A percentile compares a stretch with the other conserved stretches of the same genome.
Conservation (phyloP, 2,797 vertebrate genomes). For the Okamejei kenojei region DNA sequence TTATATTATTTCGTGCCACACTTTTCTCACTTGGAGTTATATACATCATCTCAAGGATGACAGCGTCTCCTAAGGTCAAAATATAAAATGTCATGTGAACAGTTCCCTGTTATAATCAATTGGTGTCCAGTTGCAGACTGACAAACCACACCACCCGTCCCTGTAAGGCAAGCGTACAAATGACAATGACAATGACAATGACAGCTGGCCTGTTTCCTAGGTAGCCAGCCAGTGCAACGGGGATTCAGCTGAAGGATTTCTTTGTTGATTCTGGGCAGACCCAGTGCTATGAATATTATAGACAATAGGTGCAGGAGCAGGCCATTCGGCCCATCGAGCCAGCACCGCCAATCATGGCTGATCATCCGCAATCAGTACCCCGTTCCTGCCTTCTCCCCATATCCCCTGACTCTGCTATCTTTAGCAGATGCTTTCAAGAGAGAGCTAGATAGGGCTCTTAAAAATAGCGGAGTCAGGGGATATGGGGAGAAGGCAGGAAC, state of each 20-base stretch:
- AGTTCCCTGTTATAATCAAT: background rate
- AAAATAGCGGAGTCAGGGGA: too few species aligned
- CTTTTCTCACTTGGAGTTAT: background rate
- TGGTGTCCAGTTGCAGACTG: background rate
- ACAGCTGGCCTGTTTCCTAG: background rate
- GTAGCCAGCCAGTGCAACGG: background rate
- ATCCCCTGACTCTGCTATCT: too few species aligned
- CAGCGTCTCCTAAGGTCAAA: background rate
- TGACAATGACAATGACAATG: background rate
- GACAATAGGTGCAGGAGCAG: too few species aligned
- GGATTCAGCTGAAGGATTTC: background rate
- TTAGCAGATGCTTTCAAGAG: too few species aligned
- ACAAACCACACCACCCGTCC: background rate
- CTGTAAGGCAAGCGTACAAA: background rate
- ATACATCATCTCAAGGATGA: background rate
- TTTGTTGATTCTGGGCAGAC: background rate
- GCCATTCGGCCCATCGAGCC: too few species aligned
- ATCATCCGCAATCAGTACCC: too few species aligned
- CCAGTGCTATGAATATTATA: too few species aligned
- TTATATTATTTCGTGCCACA: background rate
- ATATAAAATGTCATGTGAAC: background rate
- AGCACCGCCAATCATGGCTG: too few species aligned
- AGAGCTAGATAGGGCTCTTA: too few species aligned
- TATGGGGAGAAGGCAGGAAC: too few species aligned
- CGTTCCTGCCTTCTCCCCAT: too few species aligned